These are phyloP conservation scores for Neodiprion pinetum DNA, from an alignment of 1,140 invertebrate species.

Conservation along the genomic window DNA sequence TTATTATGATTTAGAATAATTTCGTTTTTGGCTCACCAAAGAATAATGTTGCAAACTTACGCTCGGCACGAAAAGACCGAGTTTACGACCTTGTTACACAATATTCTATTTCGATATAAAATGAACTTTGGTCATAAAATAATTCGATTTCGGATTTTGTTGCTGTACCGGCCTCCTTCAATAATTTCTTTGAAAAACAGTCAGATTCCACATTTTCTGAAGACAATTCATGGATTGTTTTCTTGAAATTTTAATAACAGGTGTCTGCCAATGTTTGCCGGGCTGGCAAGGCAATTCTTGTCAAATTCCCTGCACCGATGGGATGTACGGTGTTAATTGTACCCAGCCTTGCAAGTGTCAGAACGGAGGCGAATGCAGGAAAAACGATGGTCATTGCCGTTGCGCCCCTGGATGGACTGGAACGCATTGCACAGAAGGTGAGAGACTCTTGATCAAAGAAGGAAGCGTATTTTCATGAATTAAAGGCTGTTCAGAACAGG, in stretches of 20 bases:
- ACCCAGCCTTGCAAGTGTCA: slow-evolving; percentile 85
- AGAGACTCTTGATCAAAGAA: slow-evolving; percentile 35
- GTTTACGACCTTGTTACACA: no score
- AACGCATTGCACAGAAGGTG: slow-evolving; percentile 78
- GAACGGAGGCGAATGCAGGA: slow-evolving; percentile 78
- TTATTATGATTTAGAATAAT: no score
- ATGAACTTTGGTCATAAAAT: not conserved
- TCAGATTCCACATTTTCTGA: slow-evolving; percentile 10
- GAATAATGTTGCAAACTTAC: no score
- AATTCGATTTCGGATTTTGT: not conserved
- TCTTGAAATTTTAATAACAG: slow-evolving; percentile 58
- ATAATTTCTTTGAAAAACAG: not conserved
- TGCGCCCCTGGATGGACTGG: slow-evolving; percentile 84
- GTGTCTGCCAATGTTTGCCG: slow-evolving; percentile 82
- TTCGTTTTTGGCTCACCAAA: no score
- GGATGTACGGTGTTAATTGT: slow-evolving; percentile 88
- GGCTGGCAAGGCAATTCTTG: slow-evolving; percentile 86
- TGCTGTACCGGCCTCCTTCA: not conserved
- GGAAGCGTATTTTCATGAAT: not conserved
- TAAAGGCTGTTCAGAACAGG: not conserved
- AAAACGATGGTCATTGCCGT: slow-evolving; percentile 82
- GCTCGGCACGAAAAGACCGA: no score
- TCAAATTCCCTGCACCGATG: slow-evolving; percentile 78
- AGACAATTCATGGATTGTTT: slow-evolving; percentile 4
- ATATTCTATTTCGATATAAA: no score